phyloP scores from a whole-genome alignment of 2,888 invertebrate species.

The Limnephilus lunatus region DNA sequence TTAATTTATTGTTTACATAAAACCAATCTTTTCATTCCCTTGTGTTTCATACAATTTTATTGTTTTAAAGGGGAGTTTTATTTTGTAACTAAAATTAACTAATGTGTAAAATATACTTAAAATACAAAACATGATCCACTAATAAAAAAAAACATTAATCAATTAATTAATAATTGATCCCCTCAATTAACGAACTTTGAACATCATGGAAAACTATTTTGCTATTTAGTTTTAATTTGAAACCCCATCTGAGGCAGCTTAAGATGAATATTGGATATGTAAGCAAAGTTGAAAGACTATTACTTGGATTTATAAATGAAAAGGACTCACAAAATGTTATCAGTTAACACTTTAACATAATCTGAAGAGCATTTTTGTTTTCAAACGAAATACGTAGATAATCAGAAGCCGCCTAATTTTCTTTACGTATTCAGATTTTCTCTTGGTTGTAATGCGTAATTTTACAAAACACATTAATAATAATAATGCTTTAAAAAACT shows the following conservation, averaged over 20 bases:
- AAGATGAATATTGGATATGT: conserved; percentile 31
- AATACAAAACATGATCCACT: neutral
- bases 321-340: neutral
- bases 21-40: too few species aligned
- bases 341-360: neutral
- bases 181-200: neutral
- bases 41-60: too few species aligned
- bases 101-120: neutral
- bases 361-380: neutral
- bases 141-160: neutral
- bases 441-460: too few species aligned
- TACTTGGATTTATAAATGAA: neutral
- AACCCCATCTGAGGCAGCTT: neutral
- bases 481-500: too few species aligned
- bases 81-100: too few species aligned
- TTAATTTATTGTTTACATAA: too few species aligned
- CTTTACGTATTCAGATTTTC: too few species aligned
- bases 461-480: too few species aligned
- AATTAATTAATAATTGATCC: neutral
- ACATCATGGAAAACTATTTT: neutral
- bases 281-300: conserved; percentile 10
- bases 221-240: conserved; percentile 12
- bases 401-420: too few species aligned
- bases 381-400: too few species aligned
- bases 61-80: too few species aligned